Conservation (phyloP, 2,113 vertebrate genomes). For the Platichthys stellatus region DNA sequence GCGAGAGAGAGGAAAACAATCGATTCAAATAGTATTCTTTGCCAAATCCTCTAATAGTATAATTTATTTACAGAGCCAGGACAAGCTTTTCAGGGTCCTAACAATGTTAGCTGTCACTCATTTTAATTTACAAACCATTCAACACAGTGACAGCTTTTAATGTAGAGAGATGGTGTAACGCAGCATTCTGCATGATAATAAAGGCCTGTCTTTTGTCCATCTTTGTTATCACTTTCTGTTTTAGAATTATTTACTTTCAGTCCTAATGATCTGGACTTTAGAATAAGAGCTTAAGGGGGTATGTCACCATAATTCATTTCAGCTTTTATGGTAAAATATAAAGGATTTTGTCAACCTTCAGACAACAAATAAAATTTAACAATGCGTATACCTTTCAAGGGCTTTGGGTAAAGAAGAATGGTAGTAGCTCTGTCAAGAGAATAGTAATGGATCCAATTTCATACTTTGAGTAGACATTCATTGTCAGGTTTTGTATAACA, state of each 20-base stretch:
- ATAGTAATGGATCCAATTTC: too few relatives aligned
- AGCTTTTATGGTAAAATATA: background rate
- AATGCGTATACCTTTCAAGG: background rate
- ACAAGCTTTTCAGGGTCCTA: slow-evolving; percentile 36
- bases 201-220: slow-evolving; percentile 2
- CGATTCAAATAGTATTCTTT: slow-evolving; percentile 56
- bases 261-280: background rate
- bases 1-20: slow-evolving; percentile 53
- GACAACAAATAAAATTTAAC: background rate
- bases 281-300: background rate
- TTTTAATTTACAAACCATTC: slow-evolving; percentile 48
- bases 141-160: slow-evolving; percentile 7
- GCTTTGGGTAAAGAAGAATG: background rate
- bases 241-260: slow-evolving; percentile 1
- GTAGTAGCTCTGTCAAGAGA: background rate
- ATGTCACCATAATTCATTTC: background rate
- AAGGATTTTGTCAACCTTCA: background rate
- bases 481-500: too few relatives aligned
- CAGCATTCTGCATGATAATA: slow-evolving; percentile 11
- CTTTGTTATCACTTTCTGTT: background rate
- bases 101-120: slow-evolving; percentile 35
- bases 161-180: background rate
- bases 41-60: slow-evolving; percentile 59
- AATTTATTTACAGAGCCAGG: slow-evolving; percentile 51
- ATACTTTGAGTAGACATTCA: too few relatives aligned